Conservation (phyloP, 1,140 invertebrate species). For the Neodiprion pinetum region DNA sequence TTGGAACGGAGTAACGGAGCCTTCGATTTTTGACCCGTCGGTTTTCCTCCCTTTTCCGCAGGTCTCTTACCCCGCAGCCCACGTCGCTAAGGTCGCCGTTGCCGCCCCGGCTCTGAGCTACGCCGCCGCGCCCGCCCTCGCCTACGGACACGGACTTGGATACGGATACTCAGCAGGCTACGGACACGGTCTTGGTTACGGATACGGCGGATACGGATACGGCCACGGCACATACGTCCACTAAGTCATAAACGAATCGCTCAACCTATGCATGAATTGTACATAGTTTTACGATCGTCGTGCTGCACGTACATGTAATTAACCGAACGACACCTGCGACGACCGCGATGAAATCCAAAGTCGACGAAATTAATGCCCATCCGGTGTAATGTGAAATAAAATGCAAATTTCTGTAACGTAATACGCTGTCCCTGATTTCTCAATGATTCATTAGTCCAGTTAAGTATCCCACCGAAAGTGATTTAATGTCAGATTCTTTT, state of each 20-base stretch:
- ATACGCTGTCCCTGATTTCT: too few species aligned
- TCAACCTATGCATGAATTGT: not conserved
- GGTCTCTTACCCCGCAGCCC: constrained; percentile 25
- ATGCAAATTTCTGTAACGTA: too few species aligned
- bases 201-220: constrained; percentile 29
- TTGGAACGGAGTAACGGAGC: not conserved
- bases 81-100: constrained; percentile 36
- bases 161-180: constrained; percentile 18
- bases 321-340: too few species aligned
- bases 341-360: too few species aligned
- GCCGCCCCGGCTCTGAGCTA: constrained; percentile 41
- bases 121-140: constrained; percentile 25
- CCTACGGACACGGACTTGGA: constrained; percentile 17
- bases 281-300: too few species aligned
- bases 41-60: not conserved
- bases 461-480: too few species aligned
- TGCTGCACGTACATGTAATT: too few species aligned
- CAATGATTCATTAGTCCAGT: too few species aligned
- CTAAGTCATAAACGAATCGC: constrained; percentile 5
- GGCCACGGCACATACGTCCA: constrained; percentile 30
- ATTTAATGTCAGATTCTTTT: too few species aligned
- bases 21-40: not conserved
- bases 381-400: too few species aligned
- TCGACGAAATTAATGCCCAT: too few species aligned
- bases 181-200: constrained; percentile 18